Conservation (phyloP, 2,888 invertebrate species). For the Phengaris arion region DNA sequence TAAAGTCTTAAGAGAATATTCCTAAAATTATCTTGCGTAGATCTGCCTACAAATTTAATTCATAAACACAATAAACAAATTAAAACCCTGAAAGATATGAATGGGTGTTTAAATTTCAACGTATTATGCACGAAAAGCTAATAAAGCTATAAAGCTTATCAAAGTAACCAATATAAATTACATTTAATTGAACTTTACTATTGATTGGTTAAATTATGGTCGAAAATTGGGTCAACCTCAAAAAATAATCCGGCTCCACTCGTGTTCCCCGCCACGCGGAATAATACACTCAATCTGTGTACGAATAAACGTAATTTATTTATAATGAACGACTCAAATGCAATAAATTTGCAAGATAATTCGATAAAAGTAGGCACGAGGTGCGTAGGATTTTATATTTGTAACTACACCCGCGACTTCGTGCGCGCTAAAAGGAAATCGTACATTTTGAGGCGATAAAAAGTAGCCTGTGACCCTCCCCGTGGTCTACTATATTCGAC, state of each 20-base stretch:
- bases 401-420: not conserved
- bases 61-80: not conserved
- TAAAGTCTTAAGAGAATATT: too few relatives aligned
- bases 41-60: too few relatives aligned
- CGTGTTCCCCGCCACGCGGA: not conserved
- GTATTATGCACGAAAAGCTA: conserved; percentile 4
- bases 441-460: too few relatives aligned
- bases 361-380: not conserved
- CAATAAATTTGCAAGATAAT: conserved; percentile 11
- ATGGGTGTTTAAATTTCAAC: not conserved
- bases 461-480: too few relatives aligned
- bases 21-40: too few relatives aligned
- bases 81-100: not conserved
- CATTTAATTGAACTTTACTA: conserved; percentile 25
- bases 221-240: conserved; percentile 21
- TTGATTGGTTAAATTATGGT: not conserved
- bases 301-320: conserved; percentile 2
- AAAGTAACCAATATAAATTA: conserved; percentile 6
- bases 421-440: too few relatives aligned
- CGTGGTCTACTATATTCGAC: too few relatives aligned
- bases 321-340: conserved; percentile 24
- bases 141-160: conserved; percentile 4
- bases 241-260: not conserved
- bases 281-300: conserved; percentile 17
- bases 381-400: not conserved